Percentiles rank a stretch among this genome's conserved stretches.
These are phyloP conservation scores for Mormyrus proboscirostris DNA, from an alignment of 2,797 vertebrate species.

Conservation along the genomic window DNA sequence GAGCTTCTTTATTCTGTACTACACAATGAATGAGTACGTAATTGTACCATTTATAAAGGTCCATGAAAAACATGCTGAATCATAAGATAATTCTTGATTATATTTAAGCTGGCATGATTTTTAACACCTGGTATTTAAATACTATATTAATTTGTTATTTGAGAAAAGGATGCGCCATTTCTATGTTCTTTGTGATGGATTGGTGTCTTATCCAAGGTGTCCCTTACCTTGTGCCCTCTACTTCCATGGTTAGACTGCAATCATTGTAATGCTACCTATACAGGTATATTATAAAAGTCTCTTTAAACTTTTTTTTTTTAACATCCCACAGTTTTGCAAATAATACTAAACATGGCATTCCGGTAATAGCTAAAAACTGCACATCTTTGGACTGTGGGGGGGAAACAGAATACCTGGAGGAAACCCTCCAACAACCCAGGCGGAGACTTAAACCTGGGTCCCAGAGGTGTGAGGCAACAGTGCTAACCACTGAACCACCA, in stretches of 20 bases:
- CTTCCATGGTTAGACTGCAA: neutral
- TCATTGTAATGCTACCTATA: neutral
- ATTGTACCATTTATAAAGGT: neutral
- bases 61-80: neutral
- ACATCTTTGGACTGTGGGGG: neutral
- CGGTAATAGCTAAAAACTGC: neutral
- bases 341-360: neutral
- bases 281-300: neutral
- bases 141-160: neutral
- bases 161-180: neutral
- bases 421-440: no score
- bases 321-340: neutral
- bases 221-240: neutral
- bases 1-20: neutral
- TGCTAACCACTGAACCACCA: no score
- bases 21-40: neutral
- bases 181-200: neutral
- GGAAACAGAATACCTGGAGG: no score
- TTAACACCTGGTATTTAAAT: neutral
- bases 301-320: neutral
- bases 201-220: neutral
- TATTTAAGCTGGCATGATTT: neutral
- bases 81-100: neutral
- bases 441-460: no score
- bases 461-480: no score